A percentile compares a stretch with the other conserved stretches of the same genome.
Conservation (phyloP, 2,888 invertebrate genomes). For the Megaustenia siamemsis region DNA sequence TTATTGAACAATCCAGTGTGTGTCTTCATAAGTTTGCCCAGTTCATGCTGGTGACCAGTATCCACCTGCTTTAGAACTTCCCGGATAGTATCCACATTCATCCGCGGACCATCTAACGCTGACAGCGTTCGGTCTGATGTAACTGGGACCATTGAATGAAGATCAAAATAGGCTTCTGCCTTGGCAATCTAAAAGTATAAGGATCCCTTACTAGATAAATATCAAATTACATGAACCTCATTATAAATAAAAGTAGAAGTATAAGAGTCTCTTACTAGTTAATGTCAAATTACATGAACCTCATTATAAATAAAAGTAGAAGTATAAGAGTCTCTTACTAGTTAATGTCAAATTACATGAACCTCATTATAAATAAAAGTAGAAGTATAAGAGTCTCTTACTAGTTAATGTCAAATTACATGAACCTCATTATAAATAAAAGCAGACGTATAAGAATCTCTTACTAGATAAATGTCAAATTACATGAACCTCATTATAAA, state of each 20-base stretch:
- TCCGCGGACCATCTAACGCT: constrained; percentile 71
- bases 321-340: too few relatives aligned
- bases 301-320: too few relatives aligned
- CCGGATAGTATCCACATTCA: constrained; percentile 73
- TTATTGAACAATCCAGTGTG: constrained; percentile 67
- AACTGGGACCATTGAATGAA: constrained; percentile 65
- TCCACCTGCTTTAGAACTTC: constrained; percentile 61
- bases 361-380: too few relatives aligned
- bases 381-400: too few relatives aligned
- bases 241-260: too few relatives aligned
- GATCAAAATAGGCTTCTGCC: constrained; percentile 75
- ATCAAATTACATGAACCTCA: too few relatives aligned
- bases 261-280: too few relatives aligned
- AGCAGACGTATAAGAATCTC: background rate
- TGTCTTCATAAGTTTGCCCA: constrained; percentile 66
- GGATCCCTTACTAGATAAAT: background rate
- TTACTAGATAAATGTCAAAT: background rate
- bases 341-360: too few relatives aligned
- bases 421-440: too few relatives aligned
- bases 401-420: too few relatives aligned
- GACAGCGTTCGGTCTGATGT: constrained; percentile 79
- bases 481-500: too few relatives aligned
- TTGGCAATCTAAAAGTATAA: constrained; percentile 62
- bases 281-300: too few relatives aligned
- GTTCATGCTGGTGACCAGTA: constrained; percentile 65